Conservation (phyloP, 2,888 invertebrate species). For the Ectemnius cavifrons region DNA sequence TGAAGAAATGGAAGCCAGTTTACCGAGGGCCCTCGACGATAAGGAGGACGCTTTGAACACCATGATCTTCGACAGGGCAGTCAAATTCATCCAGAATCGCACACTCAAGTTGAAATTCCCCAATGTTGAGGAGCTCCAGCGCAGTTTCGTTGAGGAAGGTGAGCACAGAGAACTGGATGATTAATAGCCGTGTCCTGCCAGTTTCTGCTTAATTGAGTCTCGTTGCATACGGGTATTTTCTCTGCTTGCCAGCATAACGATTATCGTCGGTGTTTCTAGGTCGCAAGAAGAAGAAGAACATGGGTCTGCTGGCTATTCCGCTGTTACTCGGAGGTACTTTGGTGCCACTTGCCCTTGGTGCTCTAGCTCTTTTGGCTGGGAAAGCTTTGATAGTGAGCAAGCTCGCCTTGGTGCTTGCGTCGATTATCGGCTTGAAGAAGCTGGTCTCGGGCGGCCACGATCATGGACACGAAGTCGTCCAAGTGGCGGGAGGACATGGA, state of each 20-base stretch:
- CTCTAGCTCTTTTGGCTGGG: constrained; percentile 89
- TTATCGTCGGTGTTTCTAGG: constrained; percentile 56
- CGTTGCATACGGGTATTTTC: constrained; percentile 3
- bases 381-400: constrained; percentile 92
- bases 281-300: constrained; percentile 86
- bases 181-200: constrained; percentile 19
- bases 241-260: constrained; percentile 4
- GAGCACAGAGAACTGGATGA: constrained; percentile 34
- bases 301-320: constrained; percentile 87
- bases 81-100: constrained; percentile 88
- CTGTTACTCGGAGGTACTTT: constrained; percentile 89
- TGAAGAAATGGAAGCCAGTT: constrained; percentile 84
- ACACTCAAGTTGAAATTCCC: constrained; percentile 90
- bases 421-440: constrained; percentile 92
- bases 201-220: background rate
- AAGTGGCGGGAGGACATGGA: constrained; percentile 82
- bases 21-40: constrained; percentile 87
- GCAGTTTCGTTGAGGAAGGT: constrained; percentile 82
- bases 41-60: constrained; percentile 85
- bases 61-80: constrained; percentile 86
- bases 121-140: constrained; percentile 82
- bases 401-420: constrained; percentile 88
- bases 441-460: constrained; percentile 84
- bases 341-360: constrained; percentile 90
- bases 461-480: constrained; percentile 83